Evolutionary conservation across 2,888 invertebrate species (phyloP), one percentile per base, ranked within the genome.

Genomic region (Lasioglossum calceatum): DNA sequence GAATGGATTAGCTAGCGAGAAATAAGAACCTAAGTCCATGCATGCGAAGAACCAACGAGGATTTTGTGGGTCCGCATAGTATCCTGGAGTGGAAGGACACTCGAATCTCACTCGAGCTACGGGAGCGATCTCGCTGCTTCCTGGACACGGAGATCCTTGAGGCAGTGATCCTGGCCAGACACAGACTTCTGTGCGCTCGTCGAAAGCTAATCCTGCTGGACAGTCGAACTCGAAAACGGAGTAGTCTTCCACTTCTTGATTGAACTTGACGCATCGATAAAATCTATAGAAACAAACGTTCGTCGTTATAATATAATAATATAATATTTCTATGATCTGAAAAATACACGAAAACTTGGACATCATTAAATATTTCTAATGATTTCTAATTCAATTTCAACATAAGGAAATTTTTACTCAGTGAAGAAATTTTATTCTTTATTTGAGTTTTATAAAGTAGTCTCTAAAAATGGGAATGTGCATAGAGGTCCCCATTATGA

Each of bases 1-100:
- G 27, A 16, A 42, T 50, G 23, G 16, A 39, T 39, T 19, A 0
- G 61, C 7, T 1, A 67, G 32, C 0, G 3, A 61, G 4, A 61
- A 32, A 54, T 64, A 71, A 92, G 96, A 96, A 91, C 97, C 97
- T 93, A 97, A 97, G 94, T 97, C 97, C 82, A 97, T 95, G 93
- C 98, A 98, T 42, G 98, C 98, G 95, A 97, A 98, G 96, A 98
- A 98, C 97, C 97, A 98, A 82, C 98, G 96, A 90, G 98, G 98
- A 95, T 98, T 98, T 94, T 97, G 97, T 0, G 97, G 97, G 94
- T 98, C 98, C 0, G 97, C 97, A 93, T 97, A 98, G 94, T 97
- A 98, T 84, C 98, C 98, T 95, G 96, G 96, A 89, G 96, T 96
- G 74, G 96, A 95, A 0, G 97, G 97, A 92, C 98, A 98, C 54